Evolutionary conservation across 1,140 invertebrate species (phyloP).

Genomic region (Platorchestia sp.): DNA sequence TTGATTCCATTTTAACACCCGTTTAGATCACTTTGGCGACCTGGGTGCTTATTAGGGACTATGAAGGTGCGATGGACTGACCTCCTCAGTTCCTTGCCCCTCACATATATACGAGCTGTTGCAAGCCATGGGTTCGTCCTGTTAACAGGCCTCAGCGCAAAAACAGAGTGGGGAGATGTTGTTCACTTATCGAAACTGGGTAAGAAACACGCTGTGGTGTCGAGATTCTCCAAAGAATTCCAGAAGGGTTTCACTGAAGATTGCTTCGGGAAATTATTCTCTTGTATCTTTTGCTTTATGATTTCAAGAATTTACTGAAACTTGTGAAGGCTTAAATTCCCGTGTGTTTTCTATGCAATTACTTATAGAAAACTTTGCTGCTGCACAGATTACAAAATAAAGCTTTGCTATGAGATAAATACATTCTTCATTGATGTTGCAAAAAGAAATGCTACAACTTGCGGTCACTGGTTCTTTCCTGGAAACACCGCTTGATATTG

Average conservation of each 20-base stretch:
- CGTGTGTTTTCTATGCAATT: not conserved
- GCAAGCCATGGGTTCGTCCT: not conserved
- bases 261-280: not conserved
- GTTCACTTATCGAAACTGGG: not conserved
- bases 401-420: not conserved
- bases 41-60: conserved; percentile 49
- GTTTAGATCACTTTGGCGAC: conserved; percentile 37
- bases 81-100: not conserved
- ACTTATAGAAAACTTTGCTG: not conserved
- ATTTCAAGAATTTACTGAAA: not conserved
- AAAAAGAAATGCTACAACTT: too few relatives aligned
- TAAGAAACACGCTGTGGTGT: not conserved
- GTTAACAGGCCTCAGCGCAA: not conserved
- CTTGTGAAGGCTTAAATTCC: not conserved
- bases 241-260: not conserved
- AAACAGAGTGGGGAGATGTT: not conserved
- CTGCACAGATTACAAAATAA: not conserved
- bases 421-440: not conserved
- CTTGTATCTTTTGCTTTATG: not conserved
- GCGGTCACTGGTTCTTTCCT: too few relatives aligned
- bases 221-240: not conserved
- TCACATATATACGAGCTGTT: not conserved
- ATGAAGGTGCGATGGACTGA: conserved; percentile 26
- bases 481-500: too few relatives aligned
- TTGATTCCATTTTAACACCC: conserved; percentile 55